Base-by-base conservation (phyloP, 2,113 vertebrate genomes). In the Micromys minutus region DNA sequence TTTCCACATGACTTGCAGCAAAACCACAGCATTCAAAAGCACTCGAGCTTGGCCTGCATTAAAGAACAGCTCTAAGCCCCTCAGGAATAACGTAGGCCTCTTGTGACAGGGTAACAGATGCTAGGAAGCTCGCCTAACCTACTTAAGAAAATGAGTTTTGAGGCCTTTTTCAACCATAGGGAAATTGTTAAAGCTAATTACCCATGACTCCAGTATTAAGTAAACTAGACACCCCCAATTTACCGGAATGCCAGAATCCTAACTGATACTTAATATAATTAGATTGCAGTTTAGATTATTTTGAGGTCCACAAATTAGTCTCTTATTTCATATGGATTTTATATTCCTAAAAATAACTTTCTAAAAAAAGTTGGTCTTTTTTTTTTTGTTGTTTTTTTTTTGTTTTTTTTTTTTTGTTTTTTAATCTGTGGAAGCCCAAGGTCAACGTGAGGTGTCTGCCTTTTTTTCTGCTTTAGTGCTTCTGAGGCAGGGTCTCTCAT, bases 321-420 rank as follows among this genome's bases (percentile, higher is more conserved):
- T 95, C 61, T 31, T 91, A 94, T 69, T 84, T 81, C 34, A 79
- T n/a, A 29, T n/a, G 55, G 52, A 74, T 89, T 94, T 95, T 92
- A 47, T 57, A 63, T 72, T 69, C 24, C 29, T 61, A 83, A 87
- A 95, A 96, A 36, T 36, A 36, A 55, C 47, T 52, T 21, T 67
- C 31, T 67, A 29, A 67, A 67, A 52, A 52, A 52, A n/a, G n/a
- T n/a, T n/a, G n/a, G n/a, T n/a, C n/a, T n/a, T n/a, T n/a, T n/a
- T n/a, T n/a, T n/a, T n/a, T n/a, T n/a, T n/a, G n/a, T n/a, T n/a
- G n/a, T n/a, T n/a, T n/a, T n/a, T n/a, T n/a, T n/a, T n/a, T n/a
- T n/a, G n/a, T n/a, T n/a, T n/a, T n/a, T n/a, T n/a, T n/a, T n/a
- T n/a, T n/a, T n/a, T n/a, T n/a, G n/a, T n/a, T n/a, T n/a, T 52